Evolutionary conservation across 30 jellyfish, hydroid and myxozoan genomes (phyloP), one percentile per base, ranked within the genome.

Genomic region (Turritopsis dohrnii): DNA sequence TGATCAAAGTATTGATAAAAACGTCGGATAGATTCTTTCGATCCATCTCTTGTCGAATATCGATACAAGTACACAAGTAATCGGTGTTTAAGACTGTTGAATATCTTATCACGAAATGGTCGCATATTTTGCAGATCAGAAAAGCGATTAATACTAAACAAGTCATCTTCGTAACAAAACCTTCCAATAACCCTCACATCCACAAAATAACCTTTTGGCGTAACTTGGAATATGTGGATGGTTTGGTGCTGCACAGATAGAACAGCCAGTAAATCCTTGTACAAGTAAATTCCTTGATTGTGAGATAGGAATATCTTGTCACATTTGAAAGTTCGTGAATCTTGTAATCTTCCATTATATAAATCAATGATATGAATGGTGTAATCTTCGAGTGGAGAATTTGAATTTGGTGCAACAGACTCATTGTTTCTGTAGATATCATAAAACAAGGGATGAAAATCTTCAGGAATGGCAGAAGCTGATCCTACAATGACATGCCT

Each of bases 201-300:
- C 71, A 94, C 94, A 94, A 94, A 94, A 83, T 82, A 89, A 5
- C 99, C 99, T 72, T 71, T 91, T 21, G 96, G 88, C 23, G 99
- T 94, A 65, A 94, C 97, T 81, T 94, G 97, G 66, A 88, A 94
- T 27, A 94, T 94, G 79, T 94, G 99, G 30, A 94, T 87, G 9
- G 97, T 94, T 80, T 94, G 99, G 84, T 94, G 99, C 90, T 94
- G 99, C 19, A 94, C 99, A 5, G 99, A 94, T 17, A 94, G 85
- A 16, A 94, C 86, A 16, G 99, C 99, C 60, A 94, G 86, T 18
- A 87, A 85, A 66, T 89, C 97, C 75, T 96, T 84, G 85, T 94
- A 89, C 28, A 94, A 80, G 72, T 94, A 94, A 21, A 94, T 89
- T 18, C 99, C 99, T 60, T 94, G 99, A 73, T 94, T 94, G 85